Percentiles rank a stretch among this genome's conserved stretches.
Evolutionary conservation across 2,888 invertebrate species (phyloP).

Genomic region (Tipula vernalis): DNA sequence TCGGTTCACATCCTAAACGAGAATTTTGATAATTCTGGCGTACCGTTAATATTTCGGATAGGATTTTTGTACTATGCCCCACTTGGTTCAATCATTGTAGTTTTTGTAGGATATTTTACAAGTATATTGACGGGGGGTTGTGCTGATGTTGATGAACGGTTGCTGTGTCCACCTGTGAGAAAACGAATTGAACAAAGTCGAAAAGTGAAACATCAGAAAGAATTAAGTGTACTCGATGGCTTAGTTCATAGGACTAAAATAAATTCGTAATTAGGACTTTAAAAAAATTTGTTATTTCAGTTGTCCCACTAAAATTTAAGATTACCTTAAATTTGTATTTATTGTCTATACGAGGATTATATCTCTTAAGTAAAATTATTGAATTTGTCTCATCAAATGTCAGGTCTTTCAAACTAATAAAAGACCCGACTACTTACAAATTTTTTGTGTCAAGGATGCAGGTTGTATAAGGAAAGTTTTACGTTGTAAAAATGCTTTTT

Average conservation of each 20-base stretch:
- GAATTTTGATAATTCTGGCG: background rate
- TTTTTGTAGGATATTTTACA: conserved; percentile 47
- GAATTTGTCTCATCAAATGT: too few relatives aligned
- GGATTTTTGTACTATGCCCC: conserved; percentile 58
- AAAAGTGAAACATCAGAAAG: background rate
- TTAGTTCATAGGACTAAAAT: background rate
- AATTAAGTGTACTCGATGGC: background rate
- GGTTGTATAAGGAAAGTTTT: too few relatives aligned
- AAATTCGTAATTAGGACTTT: background rate
- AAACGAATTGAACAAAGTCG: background rate
- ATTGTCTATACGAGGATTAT: too few relatives aligned
- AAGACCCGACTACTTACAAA: too few relatives aligned
- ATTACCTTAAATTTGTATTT: too few relatives aligned
- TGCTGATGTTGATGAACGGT: conserved; percentile 16
- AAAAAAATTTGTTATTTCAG: too few relatives aligned
- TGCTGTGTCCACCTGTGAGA: conserved; percentile 16
- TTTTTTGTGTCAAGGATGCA: too few relatives aligned
- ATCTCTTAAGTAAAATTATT: too few relatives aligned
- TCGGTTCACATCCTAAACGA: background rate
- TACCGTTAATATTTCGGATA: conserved; percentile 37
- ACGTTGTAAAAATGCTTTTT: too few relatives aligned
- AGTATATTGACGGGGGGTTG: conserved; percentile 41
- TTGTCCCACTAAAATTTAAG: too few relatives aligned
- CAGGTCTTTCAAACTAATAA: too few relatives aligned
- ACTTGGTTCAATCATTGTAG: conserved; percentile 45